These are phyloP conservation scores for Simalia tracyae DNA, from an alignment of 2,797 vertebrate genomes.

Conservation along the genomic window DNA sequence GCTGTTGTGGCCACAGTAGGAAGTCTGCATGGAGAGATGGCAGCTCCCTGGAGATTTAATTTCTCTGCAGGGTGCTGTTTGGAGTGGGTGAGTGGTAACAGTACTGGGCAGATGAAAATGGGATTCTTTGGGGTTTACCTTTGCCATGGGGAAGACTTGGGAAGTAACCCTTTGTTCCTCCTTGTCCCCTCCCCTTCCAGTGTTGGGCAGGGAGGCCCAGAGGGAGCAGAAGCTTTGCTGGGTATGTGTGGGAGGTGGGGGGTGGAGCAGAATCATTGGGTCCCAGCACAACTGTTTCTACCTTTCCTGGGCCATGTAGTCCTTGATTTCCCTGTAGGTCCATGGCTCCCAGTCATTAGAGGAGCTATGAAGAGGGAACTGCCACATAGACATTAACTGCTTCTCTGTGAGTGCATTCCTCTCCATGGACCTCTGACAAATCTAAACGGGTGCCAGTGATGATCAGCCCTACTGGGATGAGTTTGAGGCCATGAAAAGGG, in stretches of 20 bases:
- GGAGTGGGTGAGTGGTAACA: background rate
- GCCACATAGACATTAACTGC: background rate
- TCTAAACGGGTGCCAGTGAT: background rate
- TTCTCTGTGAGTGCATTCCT: background rate
- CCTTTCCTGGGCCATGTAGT: background rate
- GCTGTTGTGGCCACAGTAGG: accelerated
- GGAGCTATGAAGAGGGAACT: too few species aligned
- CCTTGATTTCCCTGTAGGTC: background rate
- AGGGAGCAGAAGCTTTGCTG: background rate
- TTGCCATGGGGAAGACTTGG: background rate
- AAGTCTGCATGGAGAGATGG: background rate
- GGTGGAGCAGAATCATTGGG: background rate
- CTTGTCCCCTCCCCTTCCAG: slow-evolving; percentile 3
- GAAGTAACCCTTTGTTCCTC: background rate
- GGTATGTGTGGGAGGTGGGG: background rate
- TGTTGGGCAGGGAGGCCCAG: background rate
- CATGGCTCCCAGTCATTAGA: background rate
- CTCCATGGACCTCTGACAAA: background rate
- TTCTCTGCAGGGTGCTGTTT: background rate
- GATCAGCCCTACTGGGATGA: background rate
- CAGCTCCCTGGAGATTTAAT: accelerated
- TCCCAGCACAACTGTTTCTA: background rate
- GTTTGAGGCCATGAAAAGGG: background rate
- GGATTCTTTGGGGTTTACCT: background rate
- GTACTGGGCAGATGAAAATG: background rate